A percentile compares a stretch with the other conserved stretches of the same genome.
These are phyloP conservation scores for Alligator sinensis DNA, from an alignment of 2,113 vertebrate genomes.

Conservation along the genomic window DNA sequence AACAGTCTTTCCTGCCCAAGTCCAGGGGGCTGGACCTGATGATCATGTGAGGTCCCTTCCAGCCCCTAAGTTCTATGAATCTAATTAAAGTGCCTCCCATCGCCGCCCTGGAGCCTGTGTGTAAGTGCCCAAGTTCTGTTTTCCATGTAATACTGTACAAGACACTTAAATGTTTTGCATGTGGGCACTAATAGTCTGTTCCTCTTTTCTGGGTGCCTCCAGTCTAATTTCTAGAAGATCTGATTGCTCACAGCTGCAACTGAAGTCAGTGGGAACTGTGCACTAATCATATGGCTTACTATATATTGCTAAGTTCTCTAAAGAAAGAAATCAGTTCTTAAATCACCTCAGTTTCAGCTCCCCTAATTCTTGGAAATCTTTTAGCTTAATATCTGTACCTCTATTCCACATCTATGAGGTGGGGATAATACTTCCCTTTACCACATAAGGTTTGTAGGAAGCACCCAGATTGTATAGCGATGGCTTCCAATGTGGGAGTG, in stretches of 20 bases:
- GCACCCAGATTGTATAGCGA: not conserved
- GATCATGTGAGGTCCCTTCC: no score
- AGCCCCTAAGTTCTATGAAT: no score
- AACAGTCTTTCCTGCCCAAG: no score
- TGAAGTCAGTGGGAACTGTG: not conserved
- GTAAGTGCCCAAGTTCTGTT: no score
- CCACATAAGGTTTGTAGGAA: not conserved
- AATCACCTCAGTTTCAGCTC: not conserved
- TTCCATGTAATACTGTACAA: no score
- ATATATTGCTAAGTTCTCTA: not conserved
- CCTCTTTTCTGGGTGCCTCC: not conserved
- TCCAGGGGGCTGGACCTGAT: no score
- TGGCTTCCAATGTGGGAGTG: not conserved
- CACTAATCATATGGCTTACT: not conserved
- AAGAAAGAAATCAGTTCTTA: not conserved
- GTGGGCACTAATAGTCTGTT: not conserved
- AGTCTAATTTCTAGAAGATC: not conserved
- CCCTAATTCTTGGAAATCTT: not conserved
- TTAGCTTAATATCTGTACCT: not conserved
- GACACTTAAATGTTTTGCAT: not conserved
- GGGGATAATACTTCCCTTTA: not conserved
- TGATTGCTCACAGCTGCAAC: not conserved
- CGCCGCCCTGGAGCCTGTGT: not conserved
- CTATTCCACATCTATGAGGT: not conserved
- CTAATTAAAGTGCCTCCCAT: not conserved